Conservation (phyloP, 2,888 invertebrate species). For the Stegophylla sp. region DNA sequence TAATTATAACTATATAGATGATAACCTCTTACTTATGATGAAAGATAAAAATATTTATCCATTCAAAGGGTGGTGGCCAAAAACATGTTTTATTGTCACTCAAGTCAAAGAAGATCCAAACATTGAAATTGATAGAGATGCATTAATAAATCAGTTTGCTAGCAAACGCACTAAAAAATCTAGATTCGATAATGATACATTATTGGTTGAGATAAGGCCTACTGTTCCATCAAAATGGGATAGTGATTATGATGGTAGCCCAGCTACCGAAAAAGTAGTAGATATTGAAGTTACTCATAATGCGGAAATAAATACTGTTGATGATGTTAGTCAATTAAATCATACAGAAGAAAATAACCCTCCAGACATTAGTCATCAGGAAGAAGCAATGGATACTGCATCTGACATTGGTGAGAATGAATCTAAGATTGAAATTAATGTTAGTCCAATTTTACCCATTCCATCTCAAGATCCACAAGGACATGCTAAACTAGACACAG, state of each 20-base stretch:
- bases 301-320: slow-evolving; percentile 3
- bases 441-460: background rate
- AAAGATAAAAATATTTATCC: slow-evolving; percentile 32
- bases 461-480: background rate
- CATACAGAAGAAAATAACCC: background rate
- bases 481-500: slow-evolving; percentile 43
- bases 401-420: slow-evolving; percentile 13
- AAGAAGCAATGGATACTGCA: slow-evolving; percentile 26
- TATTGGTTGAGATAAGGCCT: slow-evolving; percentile 53
- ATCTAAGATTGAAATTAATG: slow-evolving; percentile 4
- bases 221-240: slow-evolving; percentile 61
- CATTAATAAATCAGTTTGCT: slow-evolving; percentile 20
- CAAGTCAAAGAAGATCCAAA: slow-evolving; percentile 48
- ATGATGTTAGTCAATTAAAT: background rate
- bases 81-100: slow-evolving; percentile 30
- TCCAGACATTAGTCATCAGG: background rate
- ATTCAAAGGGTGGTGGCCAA: slow-evolving; percentile 59
- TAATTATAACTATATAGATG: background rate
- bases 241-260: slow-evolving; percentile 61
- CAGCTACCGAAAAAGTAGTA: slow-evolving; percentile 34
- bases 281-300: slow-evolving; percentile 35
- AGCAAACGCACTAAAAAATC: slow-evolving; percentile 57
- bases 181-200: slow-evolving; percentile 57
- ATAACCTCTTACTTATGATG: slow-evolving; percentile 33
- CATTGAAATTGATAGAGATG: slow-evolving; percentile 52